Evolutionary conservation across 37 sponge, comb jelly and placozoan genomes (phyloP).

Genomic region (Mnemiopsis leidyi): DNA sequence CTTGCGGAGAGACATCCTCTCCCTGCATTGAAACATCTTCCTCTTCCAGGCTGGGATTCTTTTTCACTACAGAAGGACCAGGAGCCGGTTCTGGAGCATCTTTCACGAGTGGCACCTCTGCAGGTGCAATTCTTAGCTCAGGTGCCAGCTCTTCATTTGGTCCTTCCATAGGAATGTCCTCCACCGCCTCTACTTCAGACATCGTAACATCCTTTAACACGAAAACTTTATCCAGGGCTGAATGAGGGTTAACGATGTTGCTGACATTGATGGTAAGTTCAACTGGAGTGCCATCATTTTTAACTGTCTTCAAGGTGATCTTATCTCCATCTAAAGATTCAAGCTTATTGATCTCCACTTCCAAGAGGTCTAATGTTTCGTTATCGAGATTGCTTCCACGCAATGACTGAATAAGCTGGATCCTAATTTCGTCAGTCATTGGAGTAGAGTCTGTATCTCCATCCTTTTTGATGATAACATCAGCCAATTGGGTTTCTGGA

Average conservation of each 20-base stretch:
- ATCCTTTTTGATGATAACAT: neutral
- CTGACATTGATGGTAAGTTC: conserved; percentile 1
- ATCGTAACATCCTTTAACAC: too few species aligned
- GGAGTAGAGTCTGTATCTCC: neutral
- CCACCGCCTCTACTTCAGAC: neutral
- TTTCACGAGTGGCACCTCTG: neutral
- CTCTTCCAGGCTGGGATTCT: neutral
- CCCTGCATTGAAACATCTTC: neutral
- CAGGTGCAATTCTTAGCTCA: neutral
- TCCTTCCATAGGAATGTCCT: neutral
- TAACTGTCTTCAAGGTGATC: neutral
- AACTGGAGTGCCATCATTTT: conserved; percentile 2
- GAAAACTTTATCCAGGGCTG: too few species aligned
- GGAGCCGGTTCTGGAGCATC: too few species aligned
- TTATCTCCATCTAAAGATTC: neutral
- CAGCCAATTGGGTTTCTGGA: too few species aligned
- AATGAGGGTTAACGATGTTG: neutral
- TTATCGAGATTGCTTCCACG: neutral
- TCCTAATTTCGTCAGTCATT: neutral
- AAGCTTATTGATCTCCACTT: neutral
- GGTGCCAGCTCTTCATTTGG: neutral
- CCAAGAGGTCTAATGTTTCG: neutral
- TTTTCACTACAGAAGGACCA: too few species aligned
- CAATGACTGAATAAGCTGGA: neutral
- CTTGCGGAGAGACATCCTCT: neutral